phyloP scores from a whole-genome alignment of 2,888 invertebrate species.

The Drosophila histrio region DNA sequence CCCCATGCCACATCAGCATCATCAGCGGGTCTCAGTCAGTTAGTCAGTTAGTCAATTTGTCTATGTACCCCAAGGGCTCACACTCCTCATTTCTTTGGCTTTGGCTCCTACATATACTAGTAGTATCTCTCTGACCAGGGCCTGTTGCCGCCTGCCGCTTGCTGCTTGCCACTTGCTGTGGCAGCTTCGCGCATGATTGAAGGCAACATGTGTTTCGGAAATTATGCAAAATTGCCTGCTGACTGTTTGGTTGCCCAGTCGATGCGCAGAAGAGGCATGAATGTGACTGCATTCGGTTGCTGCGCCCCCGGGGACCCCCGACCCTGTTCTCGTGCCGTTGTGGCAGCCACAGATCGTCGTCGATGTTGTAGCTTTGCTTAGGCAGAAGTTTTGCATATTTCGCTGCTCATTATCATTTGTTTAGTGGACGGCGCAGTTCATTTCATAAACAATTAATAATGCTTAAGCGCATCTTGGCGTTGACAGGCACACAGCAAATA shows the following conservation, averaged over 20 bases:
- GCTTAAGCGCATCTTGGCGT: constrained; percentile 77
- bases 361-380: constrained; percentile 28
- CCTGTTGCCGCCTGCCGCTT: constrained; percentile 1
- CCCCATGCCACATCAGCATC: constrained; percentile 6
- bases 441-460: constrained; percentile 77
- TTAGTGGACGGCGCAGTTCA: constrained; percentile 71
- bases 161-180: constrained; percentile 13
- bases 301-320: not conserved
- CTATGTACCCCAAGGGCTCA: constrained; percentile 69
- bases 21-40: constrained; percentile 47
- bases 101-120: not conserved
- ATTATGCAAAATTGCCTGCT: constrained; percentile 79
- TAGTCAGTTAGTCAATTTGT: constrained; percentile 75
- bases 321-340: not conserved
- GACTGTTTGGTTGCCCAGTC: constrained; percentile 37
- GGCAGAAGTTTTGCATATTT: constrained; percentile 67
- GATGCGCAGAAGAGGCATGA: constrained; percentile 25
- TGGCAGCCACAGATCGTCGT: constrained; percentile 28
- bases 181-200: constrained; percentile 78
- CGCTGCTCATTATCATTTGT: constrained; percentile 75
- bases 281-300: constrained; percentile 30
- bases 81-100: constrained; percentile 21
- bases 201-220: constrained; percentile 82
- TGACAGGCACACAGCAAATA: constrained; percentile 66
- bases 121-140: constrained; percentile 25